Conservation (phyloP, 2,113 vertebrate species). For the Rynchops niger region DNA sequence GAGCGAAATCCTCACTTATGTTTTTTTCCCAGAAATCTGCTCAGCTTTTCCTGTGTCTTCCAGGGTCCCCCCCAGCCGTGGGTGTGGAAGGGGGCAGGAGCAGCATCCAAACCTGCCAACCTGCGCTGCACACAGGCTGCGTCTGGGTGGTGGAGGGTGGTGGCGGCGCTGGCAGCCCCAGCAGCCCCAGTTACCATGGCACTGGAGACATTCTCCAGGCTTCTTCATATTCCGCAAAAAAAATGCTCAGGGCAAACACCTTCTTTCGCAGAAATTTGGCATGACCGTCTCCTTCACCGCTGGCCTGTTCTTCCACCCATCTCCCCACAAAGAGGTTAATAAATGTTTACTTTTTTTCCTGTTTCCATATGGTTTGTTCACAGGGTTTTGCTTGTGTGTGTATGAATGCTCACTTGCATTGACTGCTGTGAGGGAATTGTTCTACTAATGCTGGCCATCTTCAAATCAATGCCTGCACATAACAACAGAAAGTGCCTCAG, state of each 20-base stretch:
- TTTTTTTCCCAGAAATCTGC: neutral
- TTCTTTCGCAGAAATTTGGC: conserved; percentile 51
- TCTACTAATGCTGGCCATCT: conserved; percentile 70
- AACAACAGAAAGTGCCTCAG: conserved; percentile 81
- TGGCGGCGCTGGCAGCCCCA: neutral
- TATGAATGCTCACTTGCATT: conserved; percentile 76
- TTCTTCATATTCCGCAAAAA: conserved; percentile 5
- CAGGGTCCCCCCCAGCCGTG: neutral
- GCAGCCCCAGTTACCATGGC: conserved; percentile 62
- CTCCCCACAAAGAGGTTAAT: conserved; percentile 83
- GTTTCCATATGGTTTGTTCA: conserved; percentile 81
- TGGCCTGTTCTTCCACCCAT: conserved; percentile 79
- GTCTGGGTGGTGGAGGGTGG: neutral
- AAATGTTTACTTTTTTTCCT: conserved; percentile 69
- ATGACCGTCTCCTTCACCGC: conserved; percentile 62
- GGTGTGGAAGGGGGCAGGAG: neutral
- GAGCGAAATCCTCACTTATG: neutral
- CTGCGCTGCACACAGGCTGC: neutral
- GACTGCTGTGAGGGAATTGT: conserved; percentile 85
- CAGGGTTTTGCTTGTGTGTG: conserved; percentile 75
- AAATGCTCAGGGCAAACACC: conserved; percentile 5
- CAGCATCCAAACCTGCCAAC: neutral
- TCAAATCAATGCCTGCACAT: conserved; percentile 78
- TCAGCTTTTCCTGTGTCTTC: neutral
- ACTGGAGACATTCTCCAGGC: conserved; percentile 46